Base-by-base conservation (phyloP, 2,888 invertebrate species). In the Thera britannica region DNA sequence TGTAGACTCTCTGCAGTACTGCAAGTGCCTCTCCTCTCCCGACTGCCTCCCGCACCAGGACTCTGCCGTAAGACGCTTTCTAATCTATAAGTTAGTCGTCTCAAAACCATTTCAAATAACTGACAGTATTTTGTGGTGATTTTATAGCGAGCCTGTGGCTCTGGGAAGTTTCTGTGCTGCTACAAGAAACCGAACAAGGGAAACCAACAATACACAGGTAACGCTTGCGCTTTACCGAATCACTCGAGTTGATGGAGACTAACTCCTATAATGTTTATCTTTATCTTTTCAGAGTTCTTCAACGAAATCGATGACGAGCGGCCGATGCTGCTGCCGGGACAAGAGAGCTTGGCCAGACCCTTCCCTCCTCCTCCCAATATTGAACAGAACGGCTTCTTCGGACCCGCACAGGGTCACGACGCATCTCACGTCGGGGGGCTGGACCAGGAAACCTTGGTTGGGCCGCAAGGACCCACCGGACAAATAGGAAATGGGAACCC, bases 151-250 rank as follows among this genome's bases (percentile, higher is more conserved):
- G 94, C 94, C 34, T 96, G 96, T 76, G 95, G 95, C 44, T 86
- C 86, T 0, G 95, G 95, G 7, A 95, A 95, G 81, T 94, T 92
- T 73, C 94, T 96, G 70, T 96, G 96, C 80, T 96, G 96, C 79
- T 95, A 94, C 84, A 94, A 94, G 65, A 84, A 87, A 71, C 82
- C 85, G 1, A 79, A 77, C 63, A 78, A 79, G 48, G 67, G 49
- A 0, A 54, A 66, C 3, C 74, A 58, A 23, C 81, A 79, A 2
- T 78, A 79, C 35, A 68, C 87, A 81, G 90, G 91, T 90, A 74
- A 54, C 34, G 35, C 49, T 5, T 51, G 9, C 8, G 0, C 12
- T 51, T n/a, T 23, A 3, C 1, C 38, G 41, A 41, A 51, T 23
- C 23, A 23, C 3, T 51, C 23, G 6, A 51, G 4, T 51, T 51